Conservation (phyloP, 2,113 vertebrate species). For the Lophura nycthemera region DNA sequence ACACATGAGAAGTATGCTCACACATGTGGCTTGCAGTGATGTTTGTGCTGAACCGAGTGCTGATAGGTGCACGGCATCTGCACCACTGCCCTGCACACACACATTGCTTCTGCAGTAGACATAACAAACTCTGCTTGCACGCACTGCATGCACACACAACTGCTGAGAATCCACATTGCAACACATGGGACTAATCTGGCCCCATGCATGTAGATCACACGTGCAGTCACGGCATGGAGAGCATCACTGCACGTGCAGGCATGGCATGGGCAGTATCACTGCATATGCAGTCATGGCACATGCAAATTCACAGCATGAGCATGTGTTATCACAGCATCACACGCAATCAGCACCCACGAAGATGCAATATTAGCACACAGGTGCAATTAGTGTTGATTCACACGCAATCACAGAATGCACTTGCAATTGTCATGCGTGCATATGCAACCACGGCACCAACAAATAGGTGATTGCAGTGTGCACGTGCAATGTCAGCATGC, state of each 20-base stretch:
- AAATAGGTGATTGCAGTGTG: too few relatives aligned
- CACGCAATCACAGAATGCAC: neutral
- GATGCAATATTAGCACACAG: too few relatives aligned
- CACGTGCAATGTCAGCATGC: too few relatives aligned
- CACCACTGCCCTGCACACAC: neutral
- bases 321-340: too few relatives aligned
- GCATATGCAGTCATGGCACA: neutral
- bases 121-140: neutral
- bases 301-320: too few relatives aligned
- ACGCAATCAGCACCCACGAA: neutral
- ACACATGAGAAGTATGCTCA: neutral
- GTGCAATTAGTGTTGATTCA: neutral
- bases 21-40: neutral
- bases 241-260: rapidly evolving
- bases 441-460: neutral
- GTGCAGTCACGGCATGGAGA: rapidly evolving
- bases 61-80: neutral
- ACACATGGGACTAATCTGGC: rapidly evolving
- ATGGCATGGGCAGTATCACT: rapidly evolving
- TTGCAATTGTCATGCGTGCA: too few relatives aligned
- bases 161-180: rapidly evolving
- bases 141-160: rapidly evolving
- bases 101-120: neutral
- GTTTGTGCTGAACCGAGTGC: neutral
- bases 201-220: neutral